These are phyloP conservation scores for Holacanthella duospinosa DNA, from an alignment of 2,888 invertebrate species.

Conservation along the genomic window DNA sequence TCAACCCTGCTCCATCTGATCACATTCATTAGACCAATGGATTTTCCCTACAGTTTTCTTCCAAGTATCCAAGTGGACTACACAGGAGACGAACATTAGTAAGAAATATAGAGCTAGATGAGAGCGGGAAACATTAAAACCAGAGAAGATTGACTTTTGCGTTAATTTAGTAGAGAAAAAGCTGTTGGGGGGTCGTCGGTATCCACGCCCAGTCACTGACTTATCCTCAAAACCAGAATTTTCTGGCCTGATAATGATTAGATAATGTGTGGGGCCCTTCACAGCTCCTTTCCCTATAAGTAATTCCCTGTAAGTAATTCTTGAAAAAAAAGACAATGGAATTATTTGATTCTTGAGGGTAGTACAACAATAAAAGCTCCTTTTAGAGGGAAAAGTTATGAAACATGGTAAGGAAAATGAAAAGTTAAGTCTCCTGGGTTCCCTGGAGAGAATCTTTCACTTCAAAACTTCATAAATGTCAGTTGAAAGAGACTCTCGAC, in stretches of 20 bases:
- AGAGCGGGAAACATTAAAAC: constrained; percentile 14
- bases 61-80: no score
- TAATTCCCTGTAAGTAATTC: no score
- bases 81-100: no score
- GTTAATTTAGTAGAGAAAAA: constrained; percentile 32
- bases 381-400: not conserved
- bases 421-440: not conserved
- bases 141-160: constrained; percentile 31
- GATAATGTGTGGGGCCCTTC: constrained; percentile 18
- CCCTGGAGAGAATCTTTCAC: not conserved
- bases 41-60: no score
- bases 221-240: constrained; percentile 29
- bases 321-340: no score
- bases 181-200: constrained; percentile 24
- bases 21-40: no score
- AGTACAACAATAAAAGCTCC: not conserved
- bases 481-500: not conserved
- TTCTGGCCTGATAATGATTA: constrained; percentile 23
- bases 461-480: not conserved
- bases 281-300: constrained; percentile 4
- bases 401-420: not conserved
- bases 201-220: constrained; percentile 24
- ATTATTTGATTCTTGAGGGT: no score
- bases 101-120: not conserved
- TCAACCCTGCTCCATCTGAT: no score